Evolutionary conservation across 2,113 vertebrate species (phyloP), one percentile per base, ranked within the genome.

Genomic region (Brienomyrus brachyistius): DNA sequence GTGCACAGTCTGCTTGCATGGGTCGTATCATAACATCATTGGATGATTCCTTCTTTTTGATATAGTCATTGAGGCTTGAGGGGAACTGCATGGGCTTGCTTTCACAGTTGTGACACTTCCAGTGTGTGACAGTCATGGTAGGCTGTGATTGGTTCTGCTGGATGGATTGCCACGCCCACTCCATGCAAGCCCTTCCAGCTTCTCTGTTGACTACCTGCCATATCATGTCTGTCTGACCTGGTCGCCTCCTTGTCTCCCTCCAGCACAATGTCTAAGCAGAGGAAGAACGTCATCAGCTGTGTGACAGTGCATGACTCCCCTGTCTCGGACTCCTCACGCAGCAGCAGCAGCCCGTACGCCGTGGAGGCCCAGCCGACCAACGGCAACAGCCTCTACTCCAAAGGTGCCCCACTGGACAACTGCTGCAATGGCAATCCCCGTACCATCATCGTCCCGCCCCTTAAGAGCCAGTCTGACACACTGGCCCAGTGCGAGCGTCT

Each of bases 251-350:
- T 85, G 84, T 77, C 45, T 27, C 88, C 90, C 90, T 94, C 40
- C 95, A 97, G 96, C 95, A 95, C 95, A 40, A 91, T 96, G 91
- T 96, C 97, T 91, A 97, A 97, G 94, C 98, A 99, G 93, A 97
- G 98, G 86, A 97, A 99, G 70, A 99, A 99, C 0, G 98, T 99
- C 86, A 99, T 99, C 96, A 99, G 98, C 97, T 99, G 98, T 10
- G 97, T 99, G 93, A 99, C 98, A 0, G 98, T 99, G 91, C 98
- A 99, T 5, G 98, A 99, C 94, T 97, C 97, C 0, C 97, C 96
- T 3, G 96, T 96, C 93, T 99, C 98, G 0, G 98, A 99, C 93
- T 98, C 98, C 35, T 99, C 98, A 11, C 27, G 62, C 52, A 95
- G 95, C 93, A 98, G 95, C 91, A 96, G 96, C 93, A 99, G 98